Conservation (phyloP, 1,140 invertebrate genomes). For the Macrobrachium nipponense region DNA sequence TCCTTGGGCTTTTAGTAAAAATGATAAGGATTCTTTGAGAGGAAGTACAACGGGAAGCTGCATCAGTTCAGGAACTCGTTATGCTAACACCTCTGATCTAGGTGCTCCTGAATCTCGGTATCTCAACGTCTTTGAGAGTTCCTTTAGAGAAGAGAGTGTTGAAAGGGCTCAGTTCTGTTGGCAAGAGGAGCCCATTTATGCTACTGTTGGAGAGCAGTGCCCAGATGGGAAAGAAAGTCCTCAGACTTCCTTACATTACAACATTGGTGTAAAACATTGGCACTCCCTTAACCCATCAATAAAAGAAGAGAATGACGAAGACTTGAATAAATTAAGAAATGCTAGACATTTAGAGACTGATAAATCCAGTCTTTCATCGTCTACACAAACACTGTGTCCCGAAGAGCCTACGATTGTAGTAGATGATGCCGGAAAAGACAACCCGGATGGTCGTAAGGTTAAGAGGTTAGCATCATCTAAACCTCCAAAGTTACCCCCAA, state of each 20-base stretch:
- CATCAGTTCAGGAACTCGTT: constrained; percentile 28
- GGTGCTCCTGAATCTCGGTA: constrained; percentile 42
- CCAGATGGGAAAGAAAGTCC: background rate
- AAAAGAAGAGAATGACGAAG: too few species aligned
- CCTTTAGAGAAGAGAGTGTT: constrained; percentile 2
- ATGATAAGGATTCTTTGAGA: constrained; percentile 27
- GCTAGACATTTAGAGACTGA: background rate
- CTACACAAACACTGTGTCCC: constrained; percentile 31
- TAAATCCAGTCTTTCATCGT: constrained; percentile 12
- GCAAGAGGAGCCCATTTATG: constrained; percentile 44
- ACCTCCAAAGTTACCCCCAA: constrained; percentile 27
- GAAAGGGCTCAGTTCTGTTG: background rate
- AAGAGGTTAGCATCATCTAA: background rate
- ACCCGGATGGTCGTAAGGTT: background rate
- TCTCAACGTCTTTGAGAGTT: constrained; percentile 43
- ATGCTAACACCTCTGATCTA: constrained; percentile 47
- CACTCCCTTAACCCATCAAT: too few species aligned
- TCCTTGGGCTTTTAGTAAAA: background rate
- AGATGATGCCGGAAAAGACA: background rate
- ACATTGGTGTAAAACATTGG: too few species aligned
- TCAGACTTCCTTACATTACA: too few species aligned
- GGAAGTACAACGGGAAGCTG: constrained; percentile 17
- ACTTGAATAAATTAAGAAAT: too few species aligned
- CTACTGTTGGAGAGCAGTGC: constrained; percentile 24
- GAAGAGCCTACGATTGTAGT: background rate